Conservation (phyloP, 2,113 vertebrate genomes). For the Actinemys pallida region DNA sequence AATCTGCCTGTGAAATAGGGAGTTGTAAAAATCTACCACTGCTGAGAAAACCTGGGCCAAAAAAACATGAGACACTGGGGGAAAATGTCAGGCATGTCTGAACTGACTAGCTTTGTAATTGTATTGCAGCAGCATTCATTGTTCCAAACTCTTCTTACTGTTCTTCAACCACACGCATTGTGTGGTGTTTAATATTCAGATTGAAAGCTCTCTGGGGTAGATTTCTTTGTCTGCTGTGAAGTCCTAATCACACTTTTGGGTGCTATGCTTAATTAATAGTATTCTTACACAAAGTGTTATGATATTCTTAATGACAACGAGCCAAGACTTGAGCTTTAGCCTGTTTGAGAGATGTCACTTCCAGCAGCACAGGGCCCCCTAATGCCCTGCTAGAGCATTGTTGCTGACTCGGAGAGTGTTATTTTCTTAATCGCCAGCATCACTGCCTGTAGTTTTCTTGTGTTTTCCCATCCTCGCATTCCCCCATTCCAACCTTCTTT, state of each 20-base stretch:
- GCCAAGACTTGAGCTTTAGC: background rate
- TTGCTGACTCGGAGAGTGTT: background rate
- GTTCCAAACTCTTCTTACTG: background rate
- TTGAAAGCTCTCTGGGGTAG: background rate
- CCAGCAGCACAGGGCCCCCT: background rate
- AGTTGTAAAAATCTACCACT: background rate
- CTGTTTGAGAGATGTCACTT: background rate
- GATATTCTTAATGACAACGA: background rate
- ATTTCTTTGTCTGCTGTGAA: background rate
- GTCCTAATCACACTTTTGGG: accelerated
- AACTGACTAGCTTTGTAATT: background rate
- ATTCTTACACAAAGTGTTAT: background rate
- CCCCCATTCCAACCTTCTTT: background rate
- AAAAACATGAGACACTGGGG: background rate
- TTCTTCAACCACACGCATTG: background rate
- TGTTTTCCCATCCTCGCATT: background rate
- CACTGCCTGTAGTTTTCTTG: background rate
- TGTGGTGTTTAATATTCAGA: background rate
- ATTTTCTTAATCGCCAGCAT: background rate
- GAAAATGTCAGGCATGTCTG: constrained; percentile 35
- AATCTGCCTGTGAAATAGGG: background rate
- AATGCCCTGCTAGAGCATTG: background rate
- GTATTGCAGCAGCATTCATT: background rate
- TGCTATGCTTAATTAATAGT: background rate
- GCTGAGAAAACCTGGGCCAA: background rate